Evolutionary conservation across 2,888 invertebrate genomes (phyloP), one percentile per base, ranked within the genome.

Genomic region (Omphaloscelis lunosa): DNA sequence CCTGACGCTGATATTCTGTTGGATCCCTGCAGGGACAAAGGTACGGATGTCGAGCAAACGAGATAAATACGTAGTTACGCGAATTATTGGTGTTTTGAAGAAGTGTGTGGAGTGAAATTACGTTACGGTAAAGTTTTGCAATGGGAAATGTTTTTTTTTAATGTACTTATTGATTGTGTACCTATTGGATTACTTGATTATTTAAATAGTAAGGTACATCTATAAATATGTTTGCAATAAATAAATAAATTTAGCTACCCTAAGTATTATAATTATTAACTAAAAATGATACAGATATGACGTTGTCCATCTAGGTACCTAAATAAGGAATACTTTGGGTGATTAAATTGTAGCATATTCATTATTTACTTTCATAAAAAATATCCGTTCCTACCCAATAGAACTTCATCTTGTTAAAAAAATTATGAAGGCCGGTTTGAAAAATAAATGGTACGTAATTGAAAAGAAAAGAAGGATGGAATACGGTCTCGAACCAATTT

Each of bases 401-500:
- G 7, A 66, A 66, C 7, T 20, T 48, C 12, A 48, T 27, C 17
- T 34, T 45, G 34, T 45, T 45, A n/a, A 34, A 62, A 72, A 27
- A 53, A 15, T n/a, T 45, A 56, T 62, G 15, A 9, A 15, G 15
- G 12, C 12, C 11, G 27, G 23, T 12, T 51, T 48, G 20, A 27
- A 27, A n/a, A 41, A 67, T 48, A 58, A 39, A 68, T n/a, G n/a
- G n/a, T 58, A 45, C 45, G 15, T 45, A 39, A 15, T 41, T 63
- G n/a, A 65, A 65, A 78, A 23, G 65, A 53, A 39, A 61, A 45
- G 41, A 58, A 45, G n/a, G 20, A 45, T 61, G 29, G 45, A 39
- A 34, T 65, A 76, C 41, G 56, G 23, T 71, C 53, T 23, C 59
- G 41, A 68, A 75, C 48, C 51, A 83, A n/a, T 66, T 67, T 77